Evolutionary conservation across 2,113 vertebrate species (phyloP), one percentile per base, ranked within the genome.

Genomic region (Alligator sinensis): DNA sequence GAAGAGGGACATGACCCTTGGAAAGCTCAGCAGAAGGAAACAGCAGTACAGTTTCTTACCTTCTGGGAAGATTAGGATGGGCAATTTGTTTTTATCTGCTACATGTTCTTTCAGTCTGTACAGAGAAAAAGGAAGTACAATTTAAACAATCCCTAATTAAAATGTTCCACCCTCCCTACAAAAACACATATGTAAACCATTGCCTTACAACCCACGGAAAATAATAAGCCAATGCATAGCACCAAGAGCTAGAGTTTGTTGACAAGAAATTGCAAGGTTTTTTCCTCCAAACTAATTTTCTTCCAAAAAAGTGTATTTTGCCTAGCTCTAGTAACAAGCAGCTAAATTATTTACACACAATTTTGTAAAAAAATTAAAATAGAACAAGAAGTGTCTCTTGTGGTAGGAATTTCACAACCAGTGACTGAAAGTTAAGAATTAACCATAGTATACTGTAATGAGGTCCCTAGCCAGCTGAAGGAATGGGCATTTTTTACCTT

Each of bases 61-160:
- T 98, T 99, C 99, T 91, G 99, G 99, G 92, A 99, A 99, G 89
- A 99, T 99, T 92, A 99, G 96, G 92, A 99, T 99, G 1, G 99
- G 99, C 74, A 99, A 98, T 95, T 99, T 99, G 96, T 96, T 98
- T 97, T 98, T 99, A 83, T 99, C 98, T 2, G 98, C 97, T 28
- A 99, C 96, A 5, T 99, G 99, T 97, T 98, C 98, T 95, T 84
- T 98, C 54, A 99, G 97, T 92, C 99, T 99, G 98, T 87, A 64
- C 61, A 97, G 94, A 13, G 63, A 97, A 84, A 95, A 96, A 25
- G 0, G 89, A 97, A 76, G 21, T 17, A 89, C 90, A 66, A 82
- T 70, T 91, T 25, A 90, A 38, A 1, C 3, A 86, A 15, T 6
- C 70, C 15, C 24, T 82, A 25, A 27, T n/a, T 27, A 77, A 81